Base-by-base conservation (phyloP, 2,888 invertebrate species). In the Catocala nupta region DNA sequence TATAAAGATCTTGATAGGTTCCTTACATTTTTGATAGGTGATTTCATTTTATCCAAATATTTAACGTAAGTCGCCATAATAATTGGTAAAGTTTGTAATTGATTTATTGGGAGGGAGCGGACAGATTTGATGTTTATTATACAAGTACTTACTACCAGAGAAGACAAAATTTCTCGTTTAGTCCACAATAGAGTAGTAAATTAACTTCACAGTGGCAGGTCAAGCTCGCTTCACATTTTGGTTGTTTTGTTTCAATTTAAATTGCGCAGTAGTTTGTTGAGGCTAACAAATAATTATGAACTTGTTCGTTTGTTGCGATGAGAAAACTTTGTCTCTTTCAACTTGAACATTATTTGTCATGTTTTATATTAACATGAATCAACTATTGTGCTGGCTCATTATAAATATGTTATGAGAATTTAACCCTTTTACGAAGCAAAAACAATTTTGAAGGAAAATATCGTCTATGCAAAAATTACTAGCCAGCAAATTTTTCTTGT, bases 211-310 rank as follows among this genome's bases (percentile, higher is more conserved):
- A 79, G 80, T 82, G 79, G 76, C 80, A 79, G 88, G 87, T 89
- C 86, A 87, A 89, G 84, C 78, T 69, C 72, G 78, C 81, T 84
- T 82, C 74, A 81, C 81, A 84, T 87, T 88, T 83, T 78, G 81
- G 81, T 88, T 86, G 86, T 88, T 90, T 85, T 85, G 84, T 89
- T 90, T 89, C 85, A 90, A 89, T 91, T 90, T 89, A 88, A 90
- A 88, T 84, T 77, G 81, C 77, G 81, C 77, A 77, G 79, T 80
- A 79, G 82, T 82, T 83, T 78, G 83, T 78, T 77, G 84, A 75
- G 81, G 82, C 77, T 82, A 86, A 88, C 88, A 90, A 90, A 91
- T 90, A 91, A 91, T 91, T 89, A 90, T 81, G 81, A 86, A 88
- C 85, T 89, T 82, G 86, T 86, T 87, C 83, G 82, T 84, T 85